phyloP scores from a whole-genome alignment of 1,140 invertebrate genomes.

The Cyclina sinensis region DNA sequence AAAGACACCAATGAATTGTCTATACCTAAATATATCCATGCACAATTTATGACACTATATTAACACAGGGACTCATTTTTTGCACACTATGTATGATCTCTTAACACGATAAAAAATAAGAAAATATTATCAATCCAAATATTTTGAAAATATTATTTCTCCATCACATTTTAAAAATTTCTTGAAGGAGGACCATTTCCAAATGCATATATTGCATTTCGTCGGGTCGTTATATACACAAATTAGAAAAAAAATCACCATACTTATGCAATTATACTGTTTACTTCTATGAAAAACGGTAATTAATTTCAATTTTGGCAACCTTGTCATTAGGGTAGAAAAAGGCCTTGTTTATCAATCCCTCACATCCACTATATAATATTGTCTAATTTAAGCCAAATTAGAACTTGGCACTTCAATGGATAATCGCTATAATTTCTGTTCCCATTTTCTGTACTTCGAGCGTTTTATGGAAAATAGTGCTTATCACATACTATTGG shows the following conservation, averaged over 20 bases:
- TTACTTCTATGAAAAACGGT: conserved; percentile 50
- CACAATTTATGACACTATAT: too few relatives aligned
- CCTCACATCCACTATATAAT: conserved; percentile 31
- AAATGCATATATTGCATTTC: conserved; percentile 35
- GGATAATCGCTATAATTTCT: conserved; percentile 54
- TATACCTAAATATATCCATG: too few relatives aligned
- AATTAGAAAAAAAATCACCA: conserved; percentile 42
- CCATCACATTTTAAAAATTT: not conserved
- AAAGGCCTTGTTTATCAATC: conserved; percentile 58
- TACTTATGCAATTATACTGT: conserved; percentile 60
- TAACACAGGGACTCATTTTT: too few relatives aligned
- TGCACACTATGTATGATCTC: too few relatives aligned
- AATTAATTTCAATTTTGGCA: conserved; percentile 65
- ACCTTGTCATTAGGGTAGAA: conserved; percentile 47
- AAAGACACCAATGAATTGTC: too few relatives aligned
- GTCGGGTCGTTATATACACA: conserved; percentile 38
- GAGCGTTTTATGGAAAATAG: not conserved
- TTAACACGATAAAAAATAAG: too few relatives aligned
- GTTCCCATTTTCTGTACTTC: conserved; percentile 31
- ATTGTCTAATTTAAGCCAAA: conserved; percentile 61
- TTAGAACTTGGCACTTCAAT: conserved; percentile 60
- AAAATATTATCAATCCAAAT: too few relatives aligned
- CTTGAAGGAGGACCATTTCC: not conserved
- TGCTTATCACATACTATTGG: not conserved
- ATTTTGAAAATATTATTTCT: too few relatives aligned